Evolutionary conservation across 2,888 invertebrate genomes (phyloP), one percentile per base, ranked within the genome.

Genomic region (Platynereis dumerilii): DNA sequence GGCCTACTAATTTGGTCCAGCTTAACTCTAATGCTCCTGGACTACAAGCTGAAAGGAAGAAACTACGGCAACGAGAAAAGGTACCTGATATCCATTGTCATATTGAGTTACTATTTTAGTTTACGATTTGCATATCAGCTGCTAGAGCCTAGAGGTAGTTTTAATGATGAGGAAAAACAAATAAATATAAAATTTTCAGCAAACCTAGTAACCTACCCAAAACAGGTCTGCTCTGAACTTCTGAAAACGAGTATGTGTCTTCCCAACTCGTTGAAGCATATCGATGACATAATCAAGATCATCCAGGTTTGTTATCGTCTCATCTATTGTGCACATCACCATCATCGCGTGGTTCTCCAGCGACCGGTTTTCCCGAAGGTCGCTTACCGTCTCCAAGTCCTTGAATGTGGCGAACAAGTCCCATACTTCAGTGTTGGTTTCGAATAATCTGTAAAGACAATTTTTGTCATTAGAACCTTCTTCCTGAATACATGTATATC

Each of bases 291-390:
- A 89, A 84, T 94, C 93, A 84, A 92, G 87, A 82, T 93, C 91
- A 78, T 94, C 93, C 67, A 94, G 87, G 27, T 91, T 90, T 80
- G 91, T 91, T 85, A 95, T 94, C 68, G 93, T 92, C 79, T 94
- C 93, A 81, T 94, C 94, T 68, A 95, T 84, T 0, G 93, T 92
- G 76, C 89, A 90, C 94, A 94, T 94, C 29, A 95, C 94, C 76
- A 91, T 91, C 78, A 90, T 91, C 59, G 94, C 94, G 80, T 94
- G 94, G 74, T 93, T 91, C 3, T 91, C 91, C 68, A 95, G 86
- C 83, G 92, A 92, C 87, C 91, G 89, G 65, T 92, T 92, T 78
- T 89, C 89, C 69, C 90, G 89, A 81, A 93, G 92, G 75, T 92
- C 90, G 78, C 93, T 92, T 80, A 89, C 90, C 68, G 92, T 92